Evolutionary conservation across 2,888 invertebrate genomes (phyloP).

Genomic region (Eristalinus sepulchralis): DNA sequence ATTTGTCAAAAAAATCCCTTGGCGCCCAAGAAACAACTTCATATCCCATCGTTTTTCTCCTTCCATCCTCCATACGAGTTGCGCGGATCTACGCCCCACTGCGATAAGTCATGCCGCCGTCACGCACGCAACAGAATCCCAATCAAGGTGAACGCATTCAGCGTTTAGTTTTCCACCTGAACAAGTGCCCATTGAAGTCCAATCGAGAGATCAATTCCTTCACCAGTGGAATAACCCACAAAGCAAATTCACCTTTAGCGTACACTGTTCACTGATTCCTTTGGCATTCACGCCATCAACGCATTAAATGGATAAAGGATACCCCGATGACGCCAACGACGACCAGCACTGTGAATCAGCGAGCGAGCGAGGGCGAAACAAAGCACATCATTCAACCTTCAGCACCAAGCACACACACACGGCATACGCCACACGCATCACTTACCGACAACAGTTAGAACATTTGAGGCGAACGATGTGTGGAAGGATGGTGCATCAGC

Average conservation of each 20-base stretch:
- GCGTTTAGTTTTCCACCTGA: not conserved
- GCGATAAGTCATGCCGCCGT: not conserved
- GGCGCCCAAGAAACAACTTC: no score
- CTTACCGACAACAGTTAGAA: constrained; percentile 88
- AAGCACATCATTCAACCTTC: not conserved
- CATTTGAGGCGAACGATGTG: constrained; percentile 85
- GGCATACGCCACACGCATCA: constrained; percentile 60
- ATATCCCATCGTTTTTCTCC: no score
- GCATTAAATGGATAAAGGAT: constrained; percentile 4
- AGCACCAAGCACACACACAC: constrained; percentile 25
- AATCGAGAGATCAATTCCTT: constrained; percentile 30
- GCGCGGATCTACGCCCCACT: no score
- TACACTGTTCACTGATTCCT: constrained; percentile 32
- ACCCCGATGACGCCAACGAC: not conserved
- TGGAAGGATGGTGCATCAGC: constrained; percentile 87
- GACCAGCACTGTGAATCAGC: not conserved
- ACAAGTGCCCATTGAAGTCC: not conserved
- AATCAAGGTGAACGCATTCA: not conserved
- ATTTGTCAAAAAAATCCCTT: no score
- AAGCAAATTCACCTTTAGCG: constrained; percentile 14
- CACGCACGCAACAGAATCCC: not conserved
- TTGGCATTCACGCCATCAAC: constrained; percentile 20
- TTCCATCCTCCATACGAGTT: no score
- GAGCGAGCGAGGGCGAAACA: not conserved
- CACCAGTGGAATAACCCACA: not conserved